Conservation (phyloP, 2,113 vertebrate species). For the Burhinus oedicnemus region DNA sequence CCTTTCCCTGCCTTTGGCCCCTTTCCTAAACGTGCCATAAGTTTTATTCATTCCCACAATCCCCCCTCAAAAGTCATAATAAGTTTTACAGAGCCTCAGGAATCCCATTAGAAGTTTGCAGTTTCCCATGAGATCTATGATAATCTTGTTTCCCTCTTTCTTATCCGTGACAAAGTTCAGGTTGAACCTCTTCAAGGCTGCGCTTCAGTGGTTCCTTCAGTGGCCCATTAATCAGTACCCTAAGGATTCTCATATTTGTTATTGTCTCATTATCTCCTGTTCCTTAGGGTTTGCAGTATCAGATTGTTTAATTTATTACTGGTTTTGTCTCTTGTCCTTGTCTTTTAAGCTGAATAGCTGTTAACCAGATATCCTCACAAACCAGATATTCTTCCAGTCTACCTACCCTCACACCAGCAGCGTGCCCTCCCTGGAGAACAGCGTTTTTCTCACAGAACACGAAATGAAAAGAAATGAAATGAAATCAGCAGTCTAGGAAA, state of each 20-base stretch:
- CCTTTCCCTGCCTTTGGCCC: background rate
- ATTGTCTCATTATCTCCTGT: background rate
- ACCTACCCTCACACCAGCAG: background rate
- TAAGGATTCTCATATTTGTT: background rate
- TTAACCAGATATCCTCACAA: background rate
- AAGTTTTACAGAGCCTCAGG: background rate
- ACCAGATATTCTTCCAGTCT: background rate
- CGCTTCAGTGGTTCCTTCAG: background rate
- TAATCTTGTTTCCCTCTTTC: background rate
- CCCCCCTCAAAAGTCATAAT: accelerated
- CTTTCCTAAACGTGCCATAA: background rate
- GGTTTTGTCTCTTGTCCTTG: background rate
- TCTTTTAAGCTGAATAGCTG: background rate
- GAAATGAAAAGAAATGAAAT: background rate
- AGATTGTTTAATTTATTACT: background rate
- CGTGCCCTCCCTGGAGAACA: accelerated
- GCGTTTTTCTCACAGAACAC: background rate
- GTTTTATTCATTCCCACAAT: background rate
- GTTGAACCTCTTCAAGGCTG: background rate
- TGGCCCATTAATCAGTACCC: background rate
- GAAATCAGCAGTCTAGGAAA: background rate
- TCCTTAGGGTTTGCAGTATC: background rate
- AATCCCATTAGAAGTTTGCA: background rate
- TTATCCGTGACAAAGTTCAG: background rate
- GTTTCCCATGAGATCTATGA: background rate